Evolutionary conservation across 2,888 invertebrate species (phyloP), one percentile per base, ranked within the genome.

Genomic region (Hirtodrosophila histrioides): DNA sequence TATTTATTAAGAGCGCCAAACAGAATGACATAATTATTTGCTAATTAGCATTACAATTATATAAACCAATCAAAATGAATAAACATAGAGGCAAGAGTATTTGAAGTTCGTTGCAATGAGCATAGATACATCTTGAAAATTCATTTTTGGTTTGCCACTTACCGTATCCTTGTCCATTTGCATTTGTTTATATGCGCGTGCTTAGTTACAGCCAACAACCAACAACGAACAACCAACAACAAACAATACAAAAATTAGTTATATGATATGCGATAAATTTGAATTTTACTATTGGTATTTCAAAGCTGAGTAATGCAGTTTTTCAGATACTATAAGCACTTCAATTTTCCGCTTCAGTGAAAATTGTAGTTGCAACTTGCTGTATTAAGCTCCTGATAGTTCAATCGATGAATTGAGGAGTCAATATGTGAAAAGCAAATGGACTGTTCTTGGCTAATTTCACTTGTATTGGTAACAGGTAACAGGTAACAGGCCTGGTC

Each of bases 261-360:
- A 57, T 48, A 58, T 51, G 67, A 63, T 75, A 57, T 69, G 68
- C 51, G 48, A 58, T 75, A 70, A 72, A 79, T 75, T 82, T 61
- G 48, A 56, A 46, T 64, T 69, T 46, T 56, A 37, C 53, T 73
- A 43, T 57, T 48, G 46, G 36, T 35, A 54, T 63, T 68, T 50
- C 39, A 51, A 36, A 17, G 35, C 29, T 4, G 11, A 1, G 29
- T 11, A 61, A 57, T 49, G 45, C 36, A 36, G 27, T 3, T 57
- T 46, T 46, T 23, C 3, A 12, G 33, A n/a, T 2, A 17, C 17
- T 31, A 36, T 31, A 31, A 31, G 7, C 31, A 49, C 36, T 61
- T 61, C 6, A 11, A 44, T 37, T 45, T n/a, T 5, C 23, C 23
- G 39, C 7, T 10, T 33, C 1, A 4, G 31, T 27, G 27, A 61